Evolutionary conservation across 2,113 vertebrate genomes (phyloP), one percentile per base, ranked within the genome.

Genomic region (Chinchilla lanigera): DNA sequence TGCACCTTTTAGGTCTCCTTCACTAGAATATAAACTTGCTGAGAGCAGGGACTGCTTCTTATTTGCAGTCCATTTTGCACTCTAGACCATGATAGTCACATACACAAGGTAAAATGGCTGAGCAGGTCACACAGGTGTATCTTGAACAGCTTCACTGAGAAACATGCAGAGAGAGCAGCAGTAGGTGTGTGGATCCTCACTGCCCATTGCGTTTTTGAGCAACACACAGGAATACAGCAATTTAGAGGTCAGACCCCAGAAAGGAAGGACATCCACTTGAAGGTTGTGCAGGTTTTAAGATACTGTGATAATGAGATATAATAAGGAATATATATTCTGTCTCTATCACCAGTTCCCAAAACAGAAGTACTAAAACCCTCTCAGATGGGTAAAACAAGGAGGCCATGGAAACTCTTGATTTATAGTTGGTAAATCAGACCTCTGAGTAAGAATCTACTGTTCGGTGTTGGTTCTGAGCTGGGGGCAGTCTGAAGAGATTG

Each of bases 131-230:
- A n/a, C 22, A 38, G 50, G 13, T 14, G 6, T 73, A 69, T 4
- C 30, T 30, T 44, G 24, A 28, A 19, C n/a, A 28, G 30, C 0
- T 28, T n/a, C 44, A 41, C 0, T n/a, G 22, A 33, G 56, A n/a
- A 67, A 52, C 44, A 50, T 14, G 12, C 41, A 26, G 5, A 14
- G 52, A 17, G 7, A 58, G 3, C 3, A 58, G 44, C 2, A 19
- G 24, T 7, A 56, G 47, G 35, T 33, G 1, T 30, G 1, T 30
- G 30, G 14, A 13, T 20, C 14, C 4, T 52, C 22, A 35, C 0
- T 28, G 26, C 4, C 28, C 50, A 4, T 3, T 58, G 44, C 4
- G 35, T 28, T 69, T 26, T 52, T 28, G 41, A 90, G 8, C 5
- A 54, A 17, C 35, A 44, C 4, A 2, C 24, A 3, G 26, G 44